A percentile compares a stretch with the other conserved stretches of the same genome.
phyloP scores from a whole-genome alignment of 2,113 vertebrate genomes.

The Ammodytes dubius region DNA sequence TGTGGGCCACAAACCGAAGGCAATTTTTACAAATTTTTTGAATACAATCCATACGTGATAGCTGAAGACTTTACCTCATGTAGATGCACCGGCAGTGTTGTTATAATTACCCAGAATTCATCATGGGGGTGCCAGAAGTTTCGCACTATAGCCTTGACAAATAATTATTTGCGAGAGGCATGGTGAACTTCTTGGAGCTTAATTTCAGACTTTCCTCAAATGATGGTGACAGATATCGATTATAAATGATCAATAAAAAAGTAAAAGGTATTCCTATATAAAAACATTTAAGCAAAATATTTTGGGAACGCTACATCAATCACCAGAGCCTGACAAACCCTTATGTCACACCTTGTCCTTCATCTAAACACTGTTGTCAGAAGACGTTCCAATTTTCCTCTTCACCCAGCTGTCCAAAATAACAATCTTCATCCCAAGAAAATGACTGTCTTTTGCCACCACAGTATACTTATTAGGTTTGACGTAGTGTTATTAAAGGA shows the following conservation, averaged over 20 bases:
- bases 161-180: not conserved
- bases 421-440: not conserved
- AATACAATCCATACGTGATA: no score
- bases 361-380: constrained; percentile 3
- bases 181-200: not conserved
- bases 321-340: not conserved
- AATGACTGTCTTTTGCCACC: not conserved
- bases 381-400: not conserved
- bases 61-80: no score
- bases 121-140: no score
- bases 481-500: constrained; percentile 39
- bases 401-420: not conserved
- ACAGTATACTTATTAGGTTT: constrained; percentile 24
- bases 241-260: not conserved
- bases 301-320: not conserved
- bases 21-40: no score
- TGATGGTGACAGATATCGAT: not conserved
- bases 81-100: no score
- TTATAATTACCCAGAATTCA: no score
- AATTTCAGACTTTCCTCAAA: not conserved
- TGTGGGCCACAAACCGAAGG: no score
- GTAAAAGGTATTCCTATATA: not conserved
- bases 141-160: no score
- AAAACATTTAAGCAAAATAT: not conserved
- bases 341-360: not conserved